phyloP scores from a whole-genome alignment of 92 coral and sea anemone genomes.

The Phenganax subtilis region DNA sequence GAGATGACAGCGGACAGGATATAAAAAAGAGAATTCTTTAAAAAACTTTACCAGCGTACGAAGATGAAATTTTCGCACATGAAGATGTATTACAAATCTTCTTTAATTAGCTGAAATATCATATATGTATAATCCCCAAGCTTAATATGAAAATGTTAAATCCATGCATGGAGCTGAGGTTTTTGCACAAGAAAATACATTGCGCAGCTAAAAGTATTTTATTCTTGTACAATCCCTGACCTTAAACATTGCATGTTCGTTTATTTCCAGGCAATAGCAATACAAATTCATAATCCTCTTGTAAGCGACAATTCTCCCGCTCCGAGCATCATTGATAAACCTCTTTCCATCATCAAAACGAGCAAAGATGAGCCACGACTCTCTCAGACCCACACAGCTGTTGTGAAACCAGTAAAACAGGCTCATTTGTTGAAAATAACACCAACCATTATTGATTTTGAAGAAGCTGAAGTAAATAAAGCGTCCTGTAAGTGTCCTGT shows the following conservation, averaged over 20 bases:
- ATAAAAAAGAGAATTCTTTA: too few relatives aligned
- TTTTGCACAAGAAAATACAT: neutral
- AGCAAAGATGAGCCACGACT: constrained; percentile 8
- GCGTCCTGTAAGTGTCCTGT: constrained; percentile 56
- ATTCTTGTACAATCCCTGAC: neutral
- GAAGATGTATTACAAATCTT: too few relatives aligned
- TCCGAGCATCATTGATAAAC: constrained; percentile 55
- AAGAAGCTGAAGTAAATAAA: constrained; percentile 59
- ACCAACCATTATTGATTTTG: constrained; percentile 62
- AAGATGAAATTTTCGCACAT: too few relatives aligned
- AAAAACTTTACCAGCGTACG: too few relatives aligned
- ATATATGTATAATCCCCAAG: too few relatives aligned
- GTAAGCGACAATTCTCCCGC: constrained; percentile 80
- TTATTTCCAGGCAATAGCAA: constrained; percentile 59
- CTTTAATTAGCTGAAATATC: too few relatives aligned
- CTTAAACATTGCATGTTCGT: neutral
- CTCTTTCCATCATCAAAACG: constrained; percentile 47
- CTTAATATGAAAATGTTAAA: too few relatives aligned
- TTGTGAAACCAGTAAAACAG: constrained; percentile 8
- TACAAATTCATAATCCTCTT: constrained; percentile 81
- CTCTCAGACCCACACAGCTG: constrained; percentile 2
- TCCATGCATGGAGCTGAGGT: too few relatives aligned
- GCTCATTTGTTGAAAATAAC: constrained; percentile 58
- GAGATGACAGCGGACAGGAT: too few relatives aligned
- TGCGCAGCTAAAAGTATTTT: neutral